A percentile compares a stretch with the other conserved stretches of the same genome.
These are phyloP conservation scores for Hippocampus barbouri DNA, from an alignment of 2,113 vertebrate species.

Conservation along the genomic window DNA sequence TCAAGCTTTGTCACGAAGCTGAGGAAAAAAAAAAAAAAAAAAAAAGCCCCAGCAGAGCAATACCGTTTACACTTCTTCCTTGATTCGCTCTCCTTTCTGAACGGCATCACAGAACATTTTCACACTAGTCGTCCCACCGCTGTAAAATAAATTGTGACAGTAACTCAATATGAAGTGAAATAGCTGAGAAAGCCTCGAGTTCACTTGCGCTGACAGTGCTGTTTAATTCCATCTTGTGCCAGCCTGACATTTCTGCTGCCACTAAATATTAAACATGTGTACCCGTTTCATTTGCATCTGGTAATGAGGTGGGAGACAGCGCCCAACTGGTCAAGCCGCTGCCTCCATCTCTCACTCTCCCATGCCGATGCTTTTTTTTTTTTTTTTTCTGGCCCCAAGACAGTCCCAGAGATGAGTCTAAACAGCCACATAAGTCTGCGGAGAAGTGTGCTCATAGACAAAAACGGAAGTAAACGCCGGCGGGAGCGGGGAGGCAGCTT, in stretches of 20 bases:
- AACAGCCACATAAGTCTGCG: conserved; percentile 56
- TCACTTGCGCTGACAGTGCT: conserved; percentile 76
- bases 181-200: conserved; percentile 74
- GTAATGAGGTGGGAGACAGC: conserved; percentile 74
- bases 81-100: conserved; percentile 65
- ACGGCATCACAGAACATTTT: conserved; percentile 72
- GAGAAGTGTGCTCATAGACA: conserved; percentile 37
- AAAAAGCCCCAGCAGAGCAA: conserved; percentile 59
- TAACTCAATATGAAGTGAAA: conserved; percentile 80
- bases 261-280: conserved; percentile 81
- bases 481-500: background rate
- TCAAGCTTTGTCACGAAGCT: conserved; percentile 54
- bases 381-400: conserved; percentile 32
- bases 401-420: conserved; percentile 42
- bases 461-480: conserved; percentile 4
- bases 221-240: conserved; percentile 75
- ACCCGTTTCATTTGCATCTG: conserved; percentile 77
- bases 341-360: conserved; percentile 12
- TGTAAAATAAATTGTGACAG: conserved; percentile 77
- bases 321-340: conserved; percentile 68
- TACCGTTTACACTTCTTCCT: conserved; percentile 67
- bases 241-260: conserved; percentile 79
- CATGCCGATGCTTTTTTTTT: background rate
- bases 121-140: conserved; percentile 64
- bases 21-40: conserved; percentile 57